A percentile compares a stretch with the other conserved stretches of the same genome.
Conservation (phyloP, 2,113 vertebrate genomes). For the Pelecanus crispus region DNA sequence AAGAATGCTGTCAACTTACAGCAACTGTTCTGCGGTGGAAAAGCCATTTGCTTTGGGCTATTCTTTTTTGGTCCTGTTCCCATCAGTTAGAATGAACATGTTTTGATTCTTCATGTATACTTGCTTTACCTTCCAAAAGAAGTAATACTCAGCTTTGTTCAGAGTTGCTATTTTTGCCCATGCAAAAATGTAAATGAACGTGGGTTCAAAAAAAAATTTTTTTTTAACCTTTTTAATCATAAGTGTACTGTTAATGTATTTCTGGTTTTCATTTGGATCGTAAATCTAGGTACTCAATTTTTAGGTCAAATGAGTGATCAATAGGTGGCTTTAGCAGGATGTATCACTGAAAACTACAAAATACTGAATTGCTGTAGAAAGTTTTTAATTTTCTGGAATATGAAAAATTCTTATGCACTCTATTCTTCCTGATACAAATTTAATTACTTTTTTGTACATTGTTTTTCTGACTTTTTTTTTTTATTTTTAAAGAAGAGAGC, state of each 20-base stretch:
- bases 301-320: neutral
- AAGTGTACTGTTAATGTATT: neutral
- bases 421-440: neutral
- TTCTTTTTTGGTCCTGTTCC: neutral
- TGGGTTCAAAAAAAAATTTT: neutral
- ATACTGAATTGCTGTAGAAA: neutral
- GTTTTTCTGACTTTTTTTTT: neutral
- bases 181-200: neutral
- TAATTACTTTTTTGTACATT: neutral
- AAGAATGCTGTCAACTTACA: neutral
- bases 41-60: neutral
- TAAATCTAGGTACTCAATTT: neutral
- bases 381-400: neutral
- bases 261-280: neutral
- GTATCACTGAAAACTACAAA: neutral
- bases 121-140: neutral
- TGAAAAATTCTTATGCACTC: neutral
- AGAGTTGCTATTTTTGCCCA: neutral
- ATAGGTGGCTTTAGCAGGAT: neutral
- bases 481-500: neutral
- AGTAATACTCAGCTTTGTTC: neutral
- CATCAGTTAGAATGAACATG: neutral
- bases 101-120: neutral
- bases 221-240: neutral
- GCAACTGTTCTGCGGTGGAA: neutral